These are phyloP conservation scores for Caenorhabditis zanzibari DNA, from an alignment of 2,888 invertebrate genomes.

Conservation along the genomic window DNA sequence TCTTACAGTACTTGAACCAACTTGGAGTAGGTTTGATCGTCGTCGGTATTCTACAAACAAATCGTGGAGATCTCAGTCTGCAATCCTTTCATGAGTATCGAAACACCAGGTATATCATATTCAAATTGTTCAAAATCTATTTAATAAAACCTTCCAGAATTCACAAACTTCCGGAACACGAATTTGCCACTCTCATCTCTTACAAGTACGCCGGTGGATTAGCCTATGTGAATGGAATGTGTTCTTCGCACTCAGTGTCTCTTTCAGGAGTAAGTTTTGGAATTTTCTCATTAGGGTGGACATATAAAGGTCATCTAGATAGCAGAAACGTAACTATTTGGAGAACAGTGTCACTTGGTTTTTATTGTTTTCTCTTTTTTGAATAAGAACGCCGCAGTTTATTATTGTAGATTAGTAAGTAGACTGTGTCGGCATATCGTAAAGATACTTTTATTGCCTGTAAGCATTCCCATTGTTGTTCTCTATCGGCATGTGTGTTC, in stretches of 20 bases:
- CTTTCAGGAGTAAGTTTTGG: constrained; percentile 72
- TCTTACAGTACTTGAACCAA: constrained; percentile 80
- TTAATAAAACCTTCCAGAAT: constrained; percentile 55
- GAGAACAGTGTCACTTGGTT: background rate
- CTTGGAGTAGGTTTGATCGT: constrained; percentile 79
- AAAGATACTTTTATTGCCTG: constrained; percentile 12
- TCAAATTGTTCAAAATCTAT: background rate
- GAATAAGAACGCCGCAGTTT: constrained; percentile 24
- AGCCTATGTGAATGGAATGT: constrained; percentile 82
- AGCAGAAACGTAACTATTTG: constrained; percentile 33
- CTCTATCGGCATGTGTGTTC: background rate
- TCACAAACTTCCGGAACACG: constrained; percentile 78
- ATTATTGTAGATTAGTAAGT: constrained; percentile 10
- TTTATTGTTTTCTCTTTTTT: constrained; percentile 8
- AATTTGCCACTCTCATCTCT: constrained; percentile 79
- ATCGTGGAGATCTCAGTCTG: constrained; percentile 78
- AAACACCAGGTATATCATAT: constrained; percentile 67
- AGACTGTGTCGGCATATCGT: constrained; percentile 22
- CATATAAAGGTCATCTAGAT: constrained; percentile 46
- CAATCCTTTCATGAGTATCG: constrained; percentile 81
- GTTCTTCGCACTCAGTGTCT: constrained; percentile 78
- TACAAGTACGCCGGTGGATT: constrained; percentile 82
- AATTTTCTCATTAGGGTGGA: constrained; percentile 20
- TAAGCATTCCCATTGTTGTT: constrained; percentile 9
- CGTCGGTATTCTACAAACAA: constrained; percentile 79